Conservation (phyloP, 1,140 invertebrate species). For the Papilio dardanus region DNA sequence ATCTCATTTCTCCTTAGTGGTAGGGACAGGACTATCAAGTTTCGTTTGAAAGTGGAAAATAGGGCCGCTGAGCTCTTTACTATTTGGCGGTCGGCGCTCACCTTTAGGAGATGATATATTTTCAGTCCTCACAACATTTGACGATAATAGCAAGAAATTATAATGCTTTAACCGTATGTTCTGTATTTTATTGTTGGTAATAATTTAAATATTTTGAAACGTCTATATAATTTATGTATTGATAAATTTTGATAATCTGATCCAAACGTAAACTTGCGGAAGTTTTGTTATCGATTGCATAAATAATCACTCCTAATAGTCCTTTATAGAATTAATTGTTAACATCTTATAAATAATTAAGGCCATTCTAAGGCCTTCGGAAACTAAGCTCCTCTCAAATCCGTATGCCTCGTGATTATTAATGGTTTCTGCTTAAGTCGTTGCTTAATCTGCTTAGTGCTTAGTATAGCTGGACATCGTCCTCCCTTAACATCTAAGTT, state of each 20-base stretch:
- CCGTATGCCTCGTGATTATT: conserved; percentile 44
- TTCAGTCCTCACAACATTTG: no score
- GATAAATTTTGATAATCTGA: not conserved
- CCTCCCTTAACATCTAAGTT: conserved; percentile 38
- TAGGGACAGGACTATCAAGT: no score
- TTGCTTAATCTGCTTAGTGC: conserved; percentile 53
- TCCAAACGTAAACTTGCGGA: not conserved
- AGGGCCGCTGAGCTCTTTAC: no score
- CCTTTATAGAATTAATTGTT: conserved; percentile 45
- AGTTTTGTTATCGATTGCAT: conserved; percentile 10
- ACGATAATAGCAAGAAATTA: no score
- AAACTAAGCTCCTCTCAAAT: conserved; percentile 36
- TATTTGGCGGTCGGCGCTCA: no score
- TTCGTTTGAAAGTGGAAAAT: no score
- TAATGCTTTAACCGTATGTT: no score
- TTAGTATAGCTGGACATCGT: conserved; percentile 48
- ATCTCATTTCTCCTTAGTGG: no score
- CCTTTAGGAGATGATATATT: no score
- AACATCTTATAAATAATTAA: conserved; percentile 50
- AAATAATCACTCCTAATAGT: conserved; percentile 40
- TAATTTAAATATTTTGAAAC: not conserved
- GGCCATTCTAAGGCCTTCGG: conserved; percentile 14
- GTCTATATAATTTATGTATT: not conserved
- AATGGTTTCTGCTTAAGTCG: conserved; percentile 45
- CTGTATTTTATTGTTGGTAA: not conserved